Evolutionary conservation across 2,113 vertebrate genomes (phyloP), one percentile per base, ranked within the genome.

Genomic region (Brachypteracias leptosomus): DNA sequence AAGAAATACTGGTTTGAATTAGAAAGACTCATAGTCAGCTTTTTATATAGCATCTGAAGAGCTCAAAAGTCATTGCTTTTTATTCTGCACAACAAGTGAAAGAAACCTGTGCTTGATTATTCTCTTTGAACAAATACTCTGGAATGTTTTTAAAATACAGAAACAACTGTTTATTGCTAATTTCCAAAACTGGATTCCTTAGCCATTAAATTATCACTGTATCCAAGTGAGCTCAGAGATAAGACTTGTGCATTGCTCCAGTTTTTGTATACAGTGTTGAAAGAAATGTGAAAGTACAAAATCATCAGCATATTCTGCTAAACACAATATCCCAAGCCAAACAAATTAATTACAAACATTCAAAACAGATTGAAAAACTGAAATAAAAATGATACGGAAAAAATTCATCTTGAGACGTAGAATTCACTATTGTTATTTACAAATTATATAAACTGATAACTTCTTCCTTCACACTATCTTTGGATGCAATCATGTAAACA

Each of bases 91-190:
- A 82, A 51, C 31, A 77, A 71, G 16, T 65, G 71, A 55, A 86
- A 90, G 26, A 92, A 95, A 75, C 40, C 55, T 89, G 29, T 68
- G 31, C 16, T 87, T 94, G 47, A 91, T 92, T 78, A 92, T 75
- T 71, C 21, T 49, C 29, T 90, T 88, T 91, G 73, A 92, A 87
- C 35, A 95, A 84, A 87, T 85, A 65, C 17, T 83, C 70, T 78
- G 57, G 44, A n/a, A 61, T 51, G 47, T 72, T 72, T 85, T 68
- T 65, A 59, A 95, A 86, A 71, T 25, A 51, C 11, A 61, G 80
- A 91, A 94, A 81, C 62, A 92, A 65, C 33, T 49, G 24, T n/a
- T 57, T 94, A 42, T 78, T 85, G 79, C 61, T 85, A 73, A 89
- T 76, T 85, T 93, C 62, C 74, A 73, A 81, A 61, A 31, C 22